These are phyloP conservation scores for Tympanoctomys barrerae DNA, from an alignment of 2,797 vertebrate species.

Conservation along the genomic window DNA sequence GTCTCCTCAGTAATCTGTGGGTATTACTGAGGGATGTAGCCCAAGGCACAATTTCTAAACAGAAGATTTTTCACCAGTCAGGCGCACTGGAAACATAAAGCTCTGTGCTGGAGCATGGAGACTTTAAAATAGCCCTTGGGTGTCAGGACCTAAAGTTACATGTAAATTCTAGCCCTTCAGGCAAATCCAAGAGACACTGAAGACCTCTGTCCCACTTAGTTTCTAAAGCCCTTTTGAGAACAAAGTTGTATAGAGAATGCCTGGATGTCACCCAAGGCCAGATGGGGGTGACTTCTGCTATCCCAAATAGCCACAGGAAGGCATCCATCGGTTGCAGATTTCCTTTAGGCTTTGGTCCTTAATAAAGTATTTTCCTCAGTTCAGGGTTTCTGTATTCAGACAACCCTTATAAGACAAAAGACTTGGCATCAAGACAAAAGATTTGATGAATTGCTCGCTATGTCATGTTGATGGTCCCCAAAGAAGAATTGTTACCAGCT, in stretches of 20 bases:
- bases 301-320: neutral
- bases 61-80: neutral
- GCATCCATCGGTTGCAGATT: neutral
- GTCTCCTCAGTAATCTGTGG: neutral
- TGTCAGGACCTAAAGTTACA: neutral
- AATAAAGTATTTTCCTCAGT: neutral
- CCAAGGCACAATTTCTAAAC: neutral
- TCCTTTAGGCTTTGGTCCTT: neutral
- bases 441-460: neutral
- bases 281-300: neutral
- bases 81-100: neutral
- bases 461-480: neutral
- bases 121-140: neutral
- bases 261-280: neutral
- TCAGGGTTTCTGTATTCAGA: neutral
- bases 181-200: neutral
- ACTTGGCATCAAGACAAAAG: neutral
- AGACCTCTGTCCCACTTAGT: neutral
- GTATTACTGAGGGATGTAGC: neutral
- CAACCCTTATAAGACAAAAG: neutral
- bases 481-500: neutral
- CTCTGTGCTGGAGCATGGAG: neutral
- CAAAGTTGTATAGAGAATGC: neutral
- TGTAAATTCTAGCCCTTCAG: neutral
- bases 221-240: neutral